Conservation (phyloP, 1,140 invertebrate genomes). For the Eriosoma lanigerum region DNA sequence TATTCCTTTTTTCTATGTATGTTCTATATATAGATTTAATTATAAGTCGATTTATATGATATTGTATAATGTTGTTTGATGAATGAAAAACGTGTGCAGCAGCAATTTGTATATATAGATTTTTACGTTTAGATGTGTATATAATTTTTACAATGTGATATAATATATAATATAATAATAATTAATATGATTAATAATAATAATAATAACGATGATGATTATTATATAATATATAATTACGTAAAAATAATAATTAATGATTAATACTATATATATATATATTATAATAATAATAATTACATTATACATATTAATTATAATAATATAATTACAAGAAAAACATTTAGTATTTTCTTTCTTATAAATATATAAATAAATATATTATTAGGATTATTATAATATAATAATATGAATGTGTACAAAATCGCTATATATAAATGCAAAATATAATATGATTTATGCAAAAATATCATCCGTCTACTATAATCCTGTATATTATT, state of each 20-base stretch:
- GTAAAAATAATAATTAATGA: slow-evolving; percentile 37
- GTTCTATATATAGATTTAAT: slow-evolving; percentile 12
- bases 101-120: slow-evolving; percentile 24
- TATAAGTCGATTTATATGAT: slow-evolving; percentile 15
- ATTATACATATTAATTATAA: slow-evolving; percentile 30
- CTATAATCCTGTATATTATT: no score
- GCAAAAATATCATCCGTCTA: not conserved
- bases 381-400: slow-evolving; percentile 18
- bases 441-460: slow-evolving; percentile 20
- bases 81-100: not conserved
- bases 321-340: slow-evolving; percentile 34
- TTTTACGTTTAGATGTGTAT: slow-evolving; percentile 31
- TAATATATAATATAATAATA: slow-evolving; percentile 26
- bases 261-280: slow-evolving; percentile 39
- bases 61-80: not conserved
- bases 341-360: slow-evolving; percentile 13
- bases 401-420: slow-evolving; percentile 1
- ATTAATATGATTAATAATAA: slow-evolving; percentile 28
- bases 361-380: not conserved
- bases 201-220: not conserved
- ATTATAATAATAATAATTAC: slow-evolving; percentile 37
- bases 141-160: slow-evolving; percentile 45
- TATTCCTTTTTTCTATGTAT: slow-evolving; percentile 27
- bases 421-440: slow-evolving; percentile 10
- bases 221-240: slow-evolving; percentile 22